These are phyloP conservation scores for Colletes latitarsis DNA, from an alignment of 1,140 invertebrate species.

Conservation along the genomic window DNA sequence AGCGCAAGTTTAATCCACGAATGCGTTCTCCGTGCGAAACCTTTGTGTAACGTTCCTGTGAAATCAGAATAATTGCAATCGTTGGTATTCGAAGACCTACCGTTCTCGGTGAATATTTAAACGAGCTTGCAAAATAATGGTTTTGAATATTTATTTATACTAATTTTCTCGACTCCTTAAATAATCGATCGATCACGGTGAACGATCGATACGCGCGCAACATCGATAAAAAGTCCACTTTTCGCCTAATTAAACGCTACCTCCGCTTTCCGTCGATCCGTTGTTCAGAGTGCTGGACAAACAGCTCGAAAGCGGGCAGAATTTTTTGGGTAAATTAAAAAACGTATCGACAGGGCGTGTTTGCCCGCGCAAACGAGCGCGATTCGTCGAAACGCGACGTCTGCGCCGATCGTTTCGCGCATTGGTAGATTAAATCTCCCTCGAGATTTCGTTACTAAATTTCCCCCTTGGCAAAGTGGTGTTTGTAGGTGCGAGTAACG, in stretches of 20 bases:
- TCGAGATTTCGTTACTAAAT: constrained; percentile 16
- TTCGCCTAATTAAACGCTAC: neutral
- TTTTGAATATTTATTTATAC: neutral
- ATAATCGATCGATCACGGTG: neutral
- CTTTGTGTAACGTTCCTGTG: too few species aligned
- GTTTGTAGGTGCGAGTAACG: constrained; percentile 20
- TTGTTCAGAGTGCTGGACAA: neutral
- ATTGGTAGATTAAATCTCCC: constrained; percentile 41
- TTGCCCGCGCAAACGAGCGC: constrained; percentile 5
- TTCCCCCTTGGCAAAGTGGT: constrained; percentile 15
- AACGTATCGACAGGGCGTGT: neutral
- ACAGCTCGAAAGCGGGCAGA: neutral
- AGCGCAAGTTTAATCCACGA: constrained; percentile 39
- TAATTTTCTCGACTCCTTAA: constrained; percentile 1
- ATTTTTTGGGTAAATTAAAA: neutral
- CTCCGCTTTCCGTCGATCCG: constrained; percentile 3
- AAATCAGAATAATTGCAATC: neutral
- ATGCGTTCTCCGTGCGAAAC: constrained; percentile 15
- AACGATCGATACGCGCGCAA: neutral
- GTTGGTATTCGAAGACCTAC: neutral
- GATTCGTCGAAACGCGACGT: neutral
- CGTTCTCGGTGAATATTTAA: neutral
- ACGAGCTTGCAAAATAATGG: constrained; percentile 22
- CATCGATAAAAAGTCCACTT: neutral
- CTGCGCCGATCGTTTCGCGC: too few species aligned